These are phyloP conservation scores for Crocallis elinguaria DNA, from an alignment of 2,888 invertebrate genomes.

Conservation along the genomic window DNA sequence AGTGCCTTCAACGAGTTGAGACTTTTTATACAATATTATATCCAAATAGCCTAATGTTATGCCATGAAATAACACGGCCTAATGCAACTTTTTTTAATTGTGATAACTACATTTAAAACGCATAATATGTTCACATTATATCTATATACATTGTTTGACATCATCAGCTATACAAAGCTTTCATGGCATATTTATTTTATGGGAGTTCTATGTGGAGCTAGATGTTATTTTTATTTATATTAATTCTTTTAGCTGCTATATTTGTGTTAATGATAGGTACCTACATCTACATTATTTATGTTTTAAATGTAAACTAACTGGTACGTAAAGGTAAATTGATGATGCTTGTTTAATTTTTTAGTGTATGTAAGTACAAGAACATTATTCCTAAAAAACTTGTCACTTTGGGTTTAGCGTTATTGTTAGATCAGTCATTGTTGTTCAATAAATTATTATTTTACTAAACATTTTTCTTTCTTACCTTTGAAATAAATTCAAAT, in stretches of 20 bases:
- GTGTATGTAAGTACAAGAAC: slow-evolving; percentile 33
- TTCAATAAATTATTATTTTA: slow-evolving; percentile 61
- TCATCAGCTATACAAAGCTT: slow-evolving; percentile 6
- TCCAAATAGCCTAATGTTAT: background rate
- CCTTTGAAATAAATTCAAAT: background rate
- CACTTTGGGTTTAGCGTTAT: slow-evolving; percentile 46
- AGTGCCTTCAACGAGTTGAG: slow-evolving; percentile 25
- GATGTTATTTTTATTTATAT: slow-evolving; percentile 3
- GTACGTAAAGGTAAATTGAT: background rate
- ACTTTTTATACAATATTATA: background rate
- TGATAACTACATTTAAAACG: slow-evolving; percentile 32
- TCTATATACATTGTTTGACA: slow-evolving; percentile 15
- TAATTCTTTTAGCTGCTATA: background rate
- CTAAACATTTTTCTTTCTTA: slow-evolving; percentile 22
- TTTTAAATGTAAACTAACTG: background rate
- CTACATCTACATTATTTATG: no score
- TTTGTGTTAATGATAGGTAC: background rate
- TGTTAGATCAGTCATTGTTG: slow-evolving; percentile 58
- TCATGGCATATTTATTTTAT: slow-evolving; percentile 22
- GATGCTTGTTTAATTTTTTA: background rate
- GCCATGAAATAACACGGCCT: slow-evolving; percentile 18
- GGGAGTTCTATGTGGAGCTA: slow-evolving; percentile 11
- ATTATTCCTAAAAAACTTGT: slow-evolving; percentile 53
- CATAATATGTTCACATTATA: slow-evolving; percentile 25
- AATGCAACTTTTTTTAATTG: slow-evolving; percentile 30